Conservation (phyloP, 2,888 invertebrate genomes). For the Pherbina coryleti region DNA sequence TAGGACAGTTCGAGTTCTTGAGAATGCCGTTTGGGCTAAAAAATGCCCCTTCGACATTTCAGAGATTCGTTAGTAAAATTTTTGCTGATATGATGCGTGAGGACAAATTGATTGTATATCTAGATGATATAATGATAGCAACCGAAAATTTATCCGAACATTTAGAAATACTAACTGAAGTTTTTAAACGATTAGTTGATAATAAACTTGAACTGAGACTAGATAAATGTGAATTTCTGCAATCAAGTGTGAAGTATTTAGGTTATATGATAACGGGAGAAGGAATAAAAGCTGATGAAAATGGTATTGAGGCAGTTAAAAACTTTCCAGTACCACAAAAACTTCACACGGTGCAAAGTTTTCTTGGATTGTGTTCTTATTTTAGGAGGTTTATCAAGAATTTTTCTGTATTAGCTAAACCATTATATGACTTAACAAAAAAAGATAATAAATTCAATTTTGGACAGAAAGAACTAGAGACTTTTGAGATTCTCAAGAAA, state of each 20-base stretch:
- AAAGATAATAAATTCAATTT: no score
- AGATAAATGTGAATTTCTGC: constrained; percentile 21
- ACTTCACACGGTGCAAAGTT: no score
- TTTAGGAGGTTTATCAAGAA: no score
- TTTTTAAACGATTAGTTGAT: constrained; percentile 22
- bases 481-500: constrained; percentile 35
- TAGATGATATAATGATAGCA: constrained; percentile 41
- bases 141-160: constrained; percentile 5
- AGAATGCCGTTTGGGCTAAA: constrained; percentile 28
- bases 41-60: constrained; percentile 23
- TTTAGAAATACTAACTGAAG: constrained; percentile 29
- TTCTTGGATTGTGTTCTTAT: no score
- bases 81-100: constrained; percentile 34
- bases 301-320: constrained; percentile 28
- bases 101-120: constrained; percentile 25
- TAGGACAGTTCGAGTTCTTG: constrained; percentile 6
- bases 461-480: constrained; percentile 5
- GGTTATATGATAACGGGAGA: constrained; percentile 23
- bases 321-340: constrained; percentile 35
- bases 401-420: no score
- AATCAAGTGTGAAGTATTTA: constrained; percentile 30
- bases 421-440: no score
- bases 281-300: constrained; percentile 36
- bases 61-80: constrained; percentile 37
- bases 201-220: constrained; percentile 19